Evolutionary conservation across 2,797 vertebrate genomes (phyloP).

Genomic region (Melanotaenia parkinsoni): DNA sequence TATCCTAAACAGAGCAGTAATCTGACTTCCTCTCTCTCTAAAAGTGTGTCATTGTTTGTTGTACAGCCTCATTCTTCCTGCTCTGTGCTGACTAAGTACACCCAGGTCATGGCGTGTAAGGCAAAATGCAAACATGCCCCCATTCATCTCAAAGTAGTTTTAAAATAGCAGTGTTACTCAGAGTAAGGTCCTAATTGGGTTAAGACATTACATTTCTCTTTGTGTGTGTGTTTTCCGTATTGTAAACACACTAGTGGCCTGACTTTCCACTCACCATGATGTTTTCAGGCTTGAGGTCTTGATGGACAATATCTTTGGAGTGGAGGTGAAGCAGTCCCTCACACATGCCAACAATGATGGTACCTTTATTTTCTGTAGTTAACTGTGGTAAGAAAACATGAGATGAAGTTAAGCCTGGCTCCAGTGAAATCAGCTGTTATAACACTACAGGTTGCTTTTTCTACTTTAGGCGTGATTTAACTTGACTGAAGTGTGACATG

Average conservation of each 20-base stretch:
- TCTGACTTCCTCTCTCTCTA: too few species aligned
- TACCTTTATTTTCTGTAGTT: slow-evolving; percentile 63
- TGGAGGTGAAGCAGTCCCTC: slow-evolving; percentile 80
- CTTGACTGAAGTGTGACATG: too few species aligned
- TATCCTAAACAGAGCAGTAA: too few species aligned
- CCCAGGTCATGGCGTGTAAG: too few species aligned
- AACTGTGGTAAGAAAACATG: slow-evolving; percentile 57
- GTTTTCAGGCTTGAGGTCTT: slow-evolving; percentile 86
- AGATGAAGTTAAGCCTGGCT: slow-evolving; percentile 10
- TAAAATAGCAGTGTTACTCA: too few species aligned
- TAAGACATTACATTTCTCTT: neutral
- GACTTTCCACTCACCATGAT: slow-evolving; percentile 78
- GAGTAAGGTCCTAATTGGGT: neutral
- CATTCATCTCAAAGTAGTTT: too few species aligned
- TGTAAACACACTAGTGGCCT: neutral
- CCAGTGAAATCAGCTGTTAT: neutral
- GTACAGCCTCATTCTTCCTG: too few species aligned
- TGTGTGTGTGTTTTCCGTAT: neutral
- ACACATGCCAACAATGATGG: slow-evolving; percentile 82
- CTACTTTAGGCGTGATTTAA: neutral
- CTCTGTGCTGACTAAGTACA: too few species aligned
- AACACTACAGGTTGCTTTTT: too few species aligned
- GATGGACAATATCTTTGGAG: slow-evolving; percentile 81
- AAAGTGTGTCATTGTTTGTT: too few species aligned
- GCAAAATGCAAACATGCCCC: too few species aligned